Base-by-base conservation (phyloP, 2,888 invertebrate genomes). In the Acanthosepion esculentum region DNA sequence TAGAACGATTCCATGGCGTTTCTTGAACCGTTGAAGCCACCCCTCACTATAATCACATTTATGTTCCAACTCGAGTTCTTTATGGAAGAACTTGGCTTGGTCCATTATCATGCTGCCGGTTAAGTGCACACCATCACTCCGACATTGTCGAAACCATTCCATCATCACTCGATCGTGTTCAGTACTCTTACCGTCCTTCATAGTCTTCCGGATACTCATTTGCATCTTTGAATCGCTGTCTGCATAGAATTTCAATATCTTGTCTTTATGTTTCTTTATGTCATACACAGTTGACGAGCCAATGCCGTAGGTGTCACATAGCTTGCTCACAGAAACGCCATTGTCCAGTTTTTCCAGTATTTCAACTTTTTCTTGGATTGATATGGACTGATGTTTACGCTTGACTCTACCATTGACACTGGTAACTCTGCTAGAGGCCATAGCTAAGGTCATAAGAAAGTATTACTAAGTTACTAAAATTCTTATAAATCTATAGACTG, bases 261-360 rank as follows among this genome's bases (percentile, higher is more conserved):
- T 93, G 41, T 93, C 93, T n/a, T n/a, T 93, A 18, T 93, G 93
- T 29, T 93, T 93, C 53, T 50, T 50, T 26, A 93, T 93, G 33
- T 92, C 48, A 29, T 92, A 92, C 3, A 92, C 93, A 29, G 93
- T 93, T 15, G 93, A 93, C 18, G 48, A 50, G 2, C 93, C 53
- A 23, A 93, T n/a, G 29, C 93, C 55, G 12, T 93, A 93, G 5
- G 23, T 53, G 5, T 93, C 93, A 23, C 93, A 93, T 23, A 93
- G 23, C 26, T 55, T 50, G 18, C 53, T 26, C 29, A 48, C 93
- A 33, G 92, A 92, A 41, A 92, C 92, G 0, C 92, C 93, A n/a
- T 23, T 23, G 50, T 93, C 53, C 50, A 48, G 50, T 93, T 93
- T 93, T 20, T 93, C 41, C n/a, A 93, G 50, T 29, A 93, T 41